These are phyloP conservation scores for Megatriorchis doriae DNA, from an alignment of 2,113 vertebrate genomes.

Conservation along the genomic window DNA sequence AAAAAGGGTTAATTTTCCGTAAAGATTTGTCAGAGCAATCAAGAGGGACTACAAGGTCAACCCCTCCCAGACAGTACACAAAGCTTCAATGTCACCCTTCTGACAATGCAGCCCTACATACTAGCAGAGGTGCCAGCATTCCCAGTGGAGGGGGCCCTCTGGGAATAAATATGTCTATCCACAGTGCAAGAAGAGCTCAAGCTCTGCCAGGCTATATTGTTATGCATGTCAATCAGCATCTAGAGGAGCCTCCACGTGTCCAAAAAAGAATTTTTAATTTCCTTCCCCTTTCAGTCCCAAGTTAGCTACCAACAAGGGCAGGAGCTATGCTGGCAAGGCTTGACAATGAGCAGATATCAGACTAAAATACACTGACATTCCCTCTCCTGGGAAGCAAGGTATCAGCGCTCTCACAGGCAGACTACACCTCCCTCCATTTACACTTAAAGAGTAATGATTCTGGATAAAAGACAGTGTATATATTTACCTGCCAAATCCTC, in stretches of 20 bases:
- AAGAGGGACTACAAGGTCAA: background rate
- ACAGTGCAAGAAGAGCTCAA: background rate
- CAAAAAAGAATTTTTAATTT: background rate
- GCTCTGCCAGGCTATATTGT: background rate
- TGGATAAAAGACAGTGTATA: background rate
- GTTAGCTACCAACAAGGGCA: background rate
- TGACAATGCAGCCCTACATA: background rate
- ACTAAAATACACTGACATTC: background rate
- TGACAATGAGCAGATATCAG: background rate
- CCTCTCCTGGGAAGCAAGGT: background rate
- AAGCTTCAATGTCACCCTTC: background rate
- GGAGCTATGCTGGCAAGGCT: background rate
- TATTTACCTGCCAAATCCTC: constrained; percentile 61
- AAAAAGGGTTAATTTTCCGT: background rate
- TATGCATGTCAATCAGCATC: background rate
- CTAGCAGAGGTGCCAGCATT: background rate
- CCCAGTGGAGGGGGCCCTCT: background rate
- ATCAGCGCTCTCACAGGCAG: background rate
- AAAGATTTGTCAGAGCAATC: background rate
- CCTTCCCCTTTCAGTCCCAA: background rate
- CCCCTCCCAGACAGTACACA: background rate
- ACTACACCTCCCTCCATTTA: background rate
- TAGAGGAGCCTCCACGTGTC: background rate
- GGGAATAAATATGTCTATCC: background rate
- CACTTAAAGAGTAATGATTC: background rate